Base-by-base conservation (phyloP, 2,888 invertebrate genomes). In the Mimas tiliae region DNA sequence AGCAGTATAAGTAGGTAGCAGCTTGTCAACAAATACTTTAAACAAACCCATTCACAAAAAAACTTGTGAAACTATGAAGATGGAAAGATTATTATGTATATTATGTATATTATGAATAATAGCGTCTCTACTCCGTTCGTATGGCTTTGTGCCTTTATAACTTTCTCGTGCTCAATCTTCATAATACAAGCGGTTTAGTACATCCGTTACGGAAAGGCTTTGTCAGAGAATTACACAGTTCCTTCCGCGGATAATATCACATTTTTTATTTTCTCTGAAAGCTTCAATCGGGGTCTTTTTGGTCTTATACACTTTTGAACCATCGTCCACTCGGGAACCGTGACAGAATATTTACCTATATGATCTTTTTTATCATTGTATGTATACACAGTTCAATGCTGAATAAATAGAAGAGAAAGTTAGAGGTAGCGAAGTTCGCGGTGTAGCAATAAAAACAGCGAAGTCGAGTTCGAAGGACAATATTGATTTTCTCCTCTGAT, bases 401-500 rank as follows among this genome's bases (percentile, higher is more conserved):
- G 42, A 42, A 58, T 58, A 58, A 38, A 38, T 42, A 38, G 19
- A 11, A 19, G 42, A 38, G 19, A 58, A 42, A 58, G 19, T 58
- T 58, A 38, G 42, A 58, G 19, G 58, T 55, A 16, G 55, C 19
- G 75, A 77, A 73, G 77, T 86, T 74, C 73, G 74, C 73, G 80
- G 77, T 74, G 74, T 75, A 80, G 82, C 83, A 86, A 86, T 88
- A 89, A 89, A 87, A 87, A 79, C 79, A 77, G 75, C 75, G 73
- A 80, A 78, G 81, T 82, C 75, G 78, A 85, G 85, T 87, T 86
- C 81, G 77, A 78, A 82, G 87, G 85, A 79, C 84, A 83, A 87
- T 92, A 93, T 93, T 89, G 92, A 92, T 93, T 92, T 91, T 89
- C 79, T 82, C 82, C 75, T 81, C 80, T 82, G 86, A 87, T 90